Evolutionary conservation across 2,797 vertebrate genomes (phyloP), one percentile per base, ranked within the genome.

Genomic region (Intellagama lesueurii): DNA sequence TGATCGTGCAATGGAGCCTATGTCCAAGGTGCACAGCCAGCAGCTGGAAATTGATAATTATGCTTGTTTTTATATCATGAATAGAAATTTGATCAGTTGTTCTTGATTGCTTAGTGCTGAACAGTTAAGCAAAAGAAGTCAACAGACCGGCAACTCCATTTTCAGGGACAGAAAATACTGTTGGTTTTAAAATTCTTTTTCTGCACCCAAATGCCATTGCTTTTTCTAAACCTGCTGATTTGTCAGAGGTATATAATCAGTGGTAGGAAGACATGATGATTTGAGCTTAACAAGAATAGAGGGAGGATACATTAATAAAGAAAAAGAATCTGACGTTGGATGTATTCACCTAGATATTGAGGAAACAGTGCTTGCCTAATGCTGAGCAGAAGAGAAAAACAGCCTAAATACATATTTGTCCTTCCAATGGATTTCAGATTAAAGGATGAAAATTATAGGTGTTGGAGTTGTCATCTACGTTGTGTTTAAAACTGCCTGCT

Each of bases 391-490:
- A 89, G 77, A 28, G 80, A 81, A 85, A 89, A 89, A 77, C 88
- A 88, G 85, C 1, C 52, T 88, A 91, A 93, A 92, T 84, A 90
- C n/a, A 79, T 68, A 78, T 78, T 28, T 86, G 72, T 75, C 91
- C 68, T 47, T 69, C 16, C 24, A 35, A 80, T 86, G 69, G 82
- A 91, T 81, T 92, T 90, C 90, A 91, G 87, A 94, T 92, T 87
- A 90, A 95, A 56, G 89, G 91, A 87, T 76, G 79, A 83, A 90
- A 93, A 78, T 30, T 32, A 87, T 83, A 91, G 86, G 83, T 91
- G 76, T 84, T 91, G 81, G 35, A 24, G 85, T 83, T 81, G 88
- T 66, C 52, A 40, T 86, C 83, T 44, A 52, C 47, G 75, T 77
- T 79, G 17, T n/a, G 6, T 68, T 87, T 32, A 87, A 68, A 68